These are phyloP conservation scores for Styela clava DNA, from an alignment of 23 tunicate species.

Conservation along the genomic window DNA sequence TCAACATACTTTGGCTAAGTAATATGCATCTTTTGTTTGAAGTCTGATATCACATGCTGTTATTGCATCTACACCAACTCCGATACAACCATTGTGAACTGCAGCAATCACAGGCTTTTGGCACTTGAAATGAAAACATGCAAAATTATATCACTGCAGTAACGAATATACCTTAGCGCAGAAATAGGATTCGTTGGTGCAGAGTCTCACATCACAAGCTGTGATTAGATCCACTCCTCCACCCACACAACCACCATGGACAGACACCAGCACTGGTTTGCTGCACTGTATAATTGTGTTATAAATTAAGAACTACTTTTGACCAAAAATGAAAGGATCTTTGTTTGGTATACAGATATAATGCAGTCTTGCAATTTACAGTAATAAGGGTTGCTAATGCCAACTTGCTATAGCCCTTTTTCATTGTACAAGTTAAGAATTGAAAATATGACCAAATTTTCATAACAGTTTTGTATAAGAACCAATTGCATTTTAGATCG, in stretches of 20 bases:
- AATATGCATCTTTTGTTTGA: slow-evolving; percentile 22
- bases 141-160: neutral
- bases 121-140: slow-evolving; percentile 33
- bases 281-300: slow-evolving; percentile 53
- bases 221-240: slow-evolving; percentile 82
- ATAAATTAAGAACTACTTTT: no score
- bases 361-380: no score
- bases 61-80: slow-evolving; percentile 86
- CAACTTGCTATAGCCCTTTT: no score
- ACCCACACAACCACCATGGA: slow-evolving; percentile 82
- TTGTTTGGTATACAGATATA: neutral
- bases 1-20: slow-evolving; percentile 20
- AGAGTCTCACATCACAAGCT: slow-evolving; percentile 78
- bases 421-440: no score
- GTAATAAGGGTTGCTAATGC: no score
- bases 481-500: no score
- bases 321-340: no score
- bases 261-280: slow-evolving; percentile 77
- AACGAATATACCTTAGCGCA: slow-evolving; percentile 44
- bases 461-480: no score
- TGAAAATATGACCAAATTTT: no score
- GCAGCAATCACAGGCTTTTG: slow-evolving; percentile 89
- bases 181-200: slow-evolving; percentile 67
- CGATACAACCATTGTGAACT: slow-evolving; percentile 84
- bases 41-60: slow-evolving; percentile 97